Percentiles rank a stretch among this genome's conserved stretches.
phyloP scores from a whole-genome alignment of 2,113 vertebrate genomes.

The Spilogale gracilis region DNA sequence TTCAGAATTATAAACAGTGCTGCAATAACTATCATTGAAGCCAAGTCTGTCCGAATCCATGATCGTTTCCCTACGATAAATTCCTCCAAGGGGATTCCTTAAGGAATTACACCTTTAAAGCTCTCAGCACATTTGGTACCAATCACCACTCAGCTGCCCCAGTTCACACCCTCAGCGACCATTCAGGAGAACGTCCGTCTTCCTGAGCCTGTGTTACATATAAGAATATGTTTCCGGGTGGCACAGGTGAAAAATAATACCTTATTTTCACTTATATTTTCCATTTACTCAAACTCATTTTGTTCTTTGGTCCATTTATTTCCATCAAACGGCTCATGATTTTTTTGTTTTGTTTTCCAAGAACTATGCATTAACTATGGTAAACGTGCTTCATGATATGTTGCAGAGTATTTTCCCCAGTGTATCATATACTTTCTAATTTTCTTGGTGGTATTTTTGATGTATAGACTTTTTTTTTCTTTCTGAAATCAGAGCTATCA shows the following conservation, averaged over 20 bases:
- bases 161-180: not conserved
- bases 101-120: not conserved
- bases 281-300: slow-evolving; percentile 3
- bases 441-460: not conserved
- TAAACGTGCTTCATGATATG: slow-evolving; percentile 6
- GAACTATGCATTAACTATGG: not conserved
- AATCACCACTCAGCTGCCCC: not conserved
- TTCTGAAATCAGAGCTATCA: slow-evolving; percentile 24
- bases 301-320: not conserved
- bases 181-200: not conserved
- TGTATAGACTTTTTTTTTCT: not conserved
- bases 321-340: not conserved
- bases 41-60: not conserved
- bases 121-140: not conserved
- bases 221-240: not conserved
- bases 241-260: not conserved
- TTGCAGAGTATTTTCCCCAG: not conserved
- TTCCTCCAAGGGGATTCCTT: not conserved
- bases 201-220: not conserved
- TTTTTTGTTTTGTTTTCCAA: slow-evolving; percentile 27
- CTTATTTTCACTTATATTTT: not conserved
- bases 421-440: not conserved
- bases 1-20: not conserved
- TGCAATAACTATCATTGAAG: not conserved
- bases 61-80: not conserved